Evolutionary conservation across 1,140 invertebrate genomes (phyloP), one percentile per base, ranked within the genome.

Genomic region (Achroia grisella): DNA sequence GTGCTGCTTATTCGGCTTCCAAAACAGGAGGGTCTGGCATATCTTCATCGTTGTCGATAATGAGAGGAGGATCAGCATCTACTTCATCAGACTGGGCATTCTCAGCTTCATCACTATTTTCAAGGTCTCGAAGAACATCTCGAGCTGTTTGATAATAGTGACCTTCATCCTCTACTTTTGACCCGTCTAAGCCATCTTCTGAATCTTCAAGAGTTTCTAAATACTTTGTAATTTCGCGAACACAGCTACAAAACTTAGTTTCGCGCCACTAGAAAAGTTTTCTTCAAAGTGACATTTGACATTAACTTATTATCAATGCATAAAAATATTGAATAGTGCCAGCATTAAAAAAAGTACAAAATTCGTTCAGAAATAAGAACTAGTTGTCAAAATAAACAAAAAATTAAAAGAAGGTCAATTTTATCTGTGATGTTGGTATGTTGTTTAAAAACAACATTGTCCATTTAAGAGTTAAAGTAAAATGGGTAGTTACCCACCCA

Each of bases 231-330:
- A 58, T 58, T 62, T 62, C 59, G 55, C 55, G 55, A 65, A 65
- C 62, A 65, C 62, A 58, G 58, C 58, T 65, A 35, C 55, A 62
- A 65, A 65, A 65, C 55, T 65, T 62, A 58, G 62, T 65, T 62
- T 62, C 58, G 55, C 62, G 57, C 58, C 62, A 62, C 55, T 65
- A 65, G 62, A 62, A 65, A 65, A 65, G 39, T 58, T 65, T 65
- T 61, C 52, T 56, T 59, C 52, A 60, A 63, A 63, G 56, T 63
- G 56, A 63, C 60, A 60, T 63, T 56, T 60, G 54, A 65, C 62
- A 57, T 62, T 58, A 29, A 48, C 14, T 58, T 65, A 48, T 65
- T 65, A 62, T 57, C 11, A 51, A 64, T 64, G 62, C 62, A 52
- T 61, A 61, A 51, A 61, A 64, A 62, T 54, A 65, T 65, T 65